Conservation (phyloP, 2,113 vertebrate species). For the Sinocyclocheilus rhinocerous region DNA sequence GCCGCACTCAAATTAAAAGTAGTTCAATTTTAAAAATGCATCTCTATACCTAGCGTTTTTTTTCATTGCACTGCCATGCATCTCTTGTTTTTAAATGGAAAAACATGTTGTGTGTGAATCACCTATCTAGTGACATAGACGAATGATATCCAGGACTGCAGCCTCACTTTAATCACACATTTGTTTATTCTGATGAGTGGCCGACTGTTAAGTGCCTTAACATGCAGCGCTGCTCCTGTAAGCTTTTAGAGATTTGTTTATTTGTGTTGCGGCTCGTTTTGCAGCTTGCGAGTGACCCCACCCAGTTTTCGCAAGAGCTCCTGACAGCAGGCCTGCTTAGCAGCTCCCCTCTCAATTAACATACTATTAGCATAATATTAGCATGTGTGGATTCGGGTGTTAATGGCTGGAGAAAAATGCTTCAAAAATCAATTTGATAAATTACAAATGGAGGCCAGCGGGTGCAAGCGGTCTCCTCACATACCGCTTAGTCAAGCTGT, state of each 20-base stretch:
- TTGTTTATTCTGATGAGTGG: constrained; percentile 39
- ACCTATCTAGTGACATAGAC: constrained; percentile 25
- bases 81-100: neutral
- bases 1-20: neutral
- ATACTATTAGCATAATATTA: constrained; percentile 84
- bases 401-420: constrained; percentile 77
- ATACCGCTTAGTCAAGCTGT: constrained; percentile 38
- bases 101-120: neutral
- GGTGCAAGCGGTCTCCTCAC: constrained; percentile 41
- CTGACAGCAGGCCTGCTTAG: constrained; percentile 82
- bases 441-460: constrained; percentile 27
- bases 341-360: constrained; percentile 79
- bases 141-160: neutral
- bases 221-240: constrained; percentile 57
- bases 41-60: neutral
- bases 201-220: too few relatives aligned
- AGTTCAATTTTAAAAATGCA: neutral
- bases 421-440: constrained; percentile 51
- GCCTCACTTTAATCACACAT: constrained; percentile 22
- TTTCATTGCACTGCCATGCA: neutral
- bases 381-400: constrained; percentile 82
- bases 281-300: constrained; percentile 82
- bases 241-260: constrained; percentile 79
- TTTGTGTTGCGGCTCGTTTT: constrained; percentile 82
- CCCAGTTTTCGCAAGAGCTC: constrained; percentile 81